phyloP scores from a whole-genome alignment of 2,888 invertebrate genomes.

The Pantelozetes paolii region DNA sequence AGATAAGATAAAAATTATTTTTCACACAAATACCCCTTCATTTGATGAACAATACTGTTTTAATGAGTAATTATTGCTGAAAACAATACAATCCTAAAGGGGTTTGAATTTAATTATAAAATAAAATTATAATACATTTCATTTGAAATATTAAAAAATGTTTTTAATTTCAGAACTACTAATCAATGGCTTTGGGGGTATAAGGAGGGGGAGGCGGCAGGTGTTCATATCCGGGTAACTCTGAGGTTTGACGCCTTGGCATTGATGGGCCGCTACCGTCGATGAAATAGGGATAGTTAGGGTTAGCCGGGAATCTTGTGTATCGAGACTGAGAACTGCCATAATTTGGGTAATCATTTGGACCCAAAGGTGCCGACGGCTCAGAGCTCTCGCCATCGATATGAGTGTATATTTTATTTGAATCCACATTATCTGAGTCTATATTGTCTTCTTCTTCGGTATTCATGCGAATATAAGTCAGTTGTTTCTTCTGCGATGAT shows the following conservation, averaged over 20 bases:
- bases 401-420: background rate
- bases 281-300: background rate
- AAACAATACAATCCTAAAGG: too few species aligned
- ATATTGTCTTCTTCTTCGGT: background rate
- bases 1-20: too few species aligned
- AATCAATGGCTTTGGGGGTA: background rate
- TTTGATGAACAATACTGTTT: too few species aligned
- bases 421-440: too few species aligned
- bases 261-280: background rate
- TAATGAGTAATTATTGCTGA: too few species aligned
- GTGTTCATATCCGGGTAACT: background rate
- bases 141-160: too few species aligned
- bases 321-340: background rate
- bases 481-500: too few species aligned
- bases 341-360: background rate
- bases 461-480: too few species aligned
- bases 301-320: background rate
- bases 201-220: constrained; percentile 39
- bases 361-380: background rate
- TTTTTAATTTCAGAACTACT: background rate
- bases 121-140: too few species aligned
- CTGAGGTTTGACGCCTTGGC: background rate
- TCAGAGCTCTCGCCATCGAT: constrained; percentile 28
- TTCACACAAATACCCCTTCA: too few species aligned
- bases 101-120: too few species aligned